Evolutionary conservation across 1,140 invertebrate genomes (phyloP), one percentile per base, ranked within the genome.

Genomic region (Drosophila bipectinata): DNA sequence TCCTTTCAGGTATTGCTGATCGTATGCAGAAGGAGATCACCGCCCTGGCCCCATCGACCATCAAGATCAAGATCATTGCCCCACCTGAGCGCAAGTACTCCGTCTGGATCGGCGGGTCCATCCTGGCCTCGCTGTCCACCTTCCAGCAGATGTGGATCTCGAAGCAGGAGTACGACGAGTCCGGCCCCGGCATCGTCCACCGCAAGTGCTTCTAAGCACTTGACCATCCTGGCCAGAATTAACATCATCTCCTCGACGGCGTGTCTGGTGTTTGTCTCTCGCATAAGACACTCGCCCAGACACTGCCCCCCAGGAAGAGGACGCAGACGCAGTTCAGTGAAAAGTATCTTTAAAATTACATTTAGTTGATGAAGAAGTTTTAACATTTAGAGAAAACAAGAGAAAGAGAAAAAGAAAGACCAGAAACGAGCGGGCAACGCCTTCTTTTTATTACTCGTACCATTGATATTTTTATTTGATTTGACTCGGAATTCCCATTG

Each of bases 41-140:
- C 54, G 94, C 96, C 47, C 93, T 98, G 47, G 96, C 97, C 51
- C 97, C 97, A 67, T 95, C 95, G 24, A 98, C 97, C 67, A 98
- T 98, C 94, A 98, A 98, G 93, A 98, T 98, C 93, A 98, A 98
- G 93, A 97, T 98, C 92, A 98, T 98, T 92, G 97, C 97, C 83
- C 97, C 96, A 57, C 97, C 97, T 55, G 97, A 98, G 79, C 94
- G 97, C 85, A 98, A 98, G 92, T 98, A 98, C 93, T 97, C 96
- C 61, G 90, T 97, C 95, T 97, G 96, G 96, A 94, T 94, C 90
- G 94, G 95, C 75, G 96, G 96, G 15, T 96, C 96, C 83, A 97
- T 97, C 89, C 92, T 97, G 72, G 96, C 96, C 32, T 96, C 95
- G 51, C 91, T 97, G 48, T 96, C 95, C 90, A 97, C 96, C 79